phyloP scores from a whole-genome alignment of 2,113 vertebrate species.

The Potamarius usumacintae region DNA sequence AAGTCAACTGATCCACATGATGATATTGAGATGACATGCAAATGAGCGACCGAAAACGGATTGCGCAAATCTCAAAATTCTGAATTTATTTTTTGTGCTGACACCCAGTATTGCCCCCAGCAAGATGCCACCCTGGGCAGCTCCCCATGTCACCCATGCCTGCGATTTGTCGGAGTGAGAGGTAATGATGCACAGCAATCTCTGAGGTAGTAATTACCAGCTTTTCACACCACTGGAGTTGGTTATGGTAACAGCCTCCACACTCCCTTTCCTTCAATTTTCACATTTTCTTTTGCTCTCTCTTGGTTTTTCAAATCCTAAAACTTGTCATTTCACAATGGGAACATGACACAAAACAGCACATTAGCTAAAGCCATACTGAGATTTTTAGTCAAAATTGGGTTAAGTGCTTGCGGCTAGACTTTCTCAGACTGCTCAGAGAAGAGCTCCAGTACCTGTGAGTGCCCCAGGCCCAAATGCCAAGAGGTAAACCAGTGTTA shows the following conservation, averaged over 20 bases:
- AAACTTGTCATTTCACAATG: neutral
- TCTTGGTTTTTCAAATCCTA: neutral
- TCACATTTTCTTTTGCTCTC: too few relatives aligned
- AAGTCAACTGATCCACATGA: too few relatives aligned
- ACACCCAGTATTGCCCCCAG: too few relatives aligned
- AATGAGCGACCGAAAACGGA: too few relatives aligned
- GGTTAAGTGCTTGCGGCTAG: neutral
- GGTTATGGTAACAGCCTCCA: neutral
- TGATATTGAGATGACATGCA: too few relatives aligned
- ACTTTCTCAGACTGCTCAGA: neutral
- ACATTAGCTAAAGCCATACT: neutral
- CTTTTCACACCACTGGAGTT: conserved; percentile 4
- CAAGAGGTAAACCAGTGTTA: neutral
- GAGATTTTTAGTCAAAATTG: neutral
- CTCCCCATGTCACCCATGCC: too few relatives aligned
- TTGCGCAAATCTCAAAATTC: too few relatives aligned
- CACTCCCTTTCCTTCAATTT: neutral
- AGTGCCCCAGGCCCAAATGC: neutral
- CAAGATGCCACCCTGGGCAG: too few relatives aligned
- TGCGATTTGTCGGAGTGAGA: conserved; percentile 7
- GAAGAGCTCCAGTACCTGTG: neutral
- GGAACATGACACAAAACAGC: neutral
- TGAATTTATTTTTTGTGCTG: too few relatives aligned
- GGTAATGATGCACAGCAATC: conserved; percentile 24
- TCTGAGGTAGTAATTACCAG: conserved; percentile 23